phyloP scores from a whole-genome alignment of 2,113 vertebrate species.

The Crotalus viridis region DNA sequence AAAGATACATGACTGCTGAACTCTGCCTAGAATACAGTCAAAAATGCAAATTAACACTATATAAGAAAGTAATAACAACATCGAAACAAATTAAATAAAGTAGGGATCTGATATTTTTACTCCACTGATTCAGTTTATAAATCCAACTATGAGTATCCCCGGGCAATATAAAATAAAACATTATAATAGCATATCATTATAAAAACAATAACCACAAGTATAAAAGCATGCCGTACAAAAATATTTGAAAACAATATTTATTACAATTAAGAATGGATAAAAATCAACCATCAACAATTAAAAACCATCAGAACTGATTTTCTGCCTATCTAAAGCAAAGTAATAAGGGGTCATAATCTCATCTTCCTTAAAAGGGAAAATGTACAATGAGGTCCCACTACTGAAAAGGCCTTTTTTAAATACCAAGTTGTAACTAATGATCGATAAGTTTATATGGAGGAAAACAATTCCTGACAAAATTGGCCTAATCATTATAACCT shows the following conservation, averaged over 20 bases:
- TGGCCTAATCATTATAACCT: neutral
- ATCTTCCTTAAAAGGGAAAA: neutral
- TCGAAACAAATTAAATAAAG: neutral
- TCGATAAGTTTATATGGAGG: neutral
- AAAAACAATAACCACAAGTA: neutral
- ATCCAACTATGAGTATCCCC: neutral
- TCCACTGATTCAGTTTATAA: neutral
- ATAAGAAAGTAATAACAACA: neutral
- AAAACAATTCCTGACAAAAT: neutral
- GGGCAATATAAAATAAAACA: neutral
- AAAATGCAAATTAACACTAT: neutral
- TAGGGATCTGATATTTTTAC: neutral
- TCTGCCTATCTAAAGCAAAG: neutral
- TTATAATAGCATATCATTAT: neutral
- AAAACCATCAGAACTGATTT: neutral
- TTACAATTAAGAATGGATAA: neutral
- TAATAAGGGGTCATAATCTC: neutral
- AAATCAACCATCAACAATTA: neutral
- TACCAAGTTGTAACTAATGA: neutral
- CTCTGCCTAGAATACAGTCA: neutral
- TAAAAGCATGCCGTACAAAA: neutral
- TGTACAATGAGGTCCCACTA: neutral
- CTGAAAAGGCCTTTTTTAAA: neutral
- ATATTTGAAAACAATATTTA: neutral
- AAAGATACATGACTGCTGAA: slow-evolving; percentile 6